Percentiles rank a stretch among this genome's conserved stretches.
Conservation (phyloP, 2,113 vertebrate species). For the Phyllopteryx taeniolatus region DNA sequence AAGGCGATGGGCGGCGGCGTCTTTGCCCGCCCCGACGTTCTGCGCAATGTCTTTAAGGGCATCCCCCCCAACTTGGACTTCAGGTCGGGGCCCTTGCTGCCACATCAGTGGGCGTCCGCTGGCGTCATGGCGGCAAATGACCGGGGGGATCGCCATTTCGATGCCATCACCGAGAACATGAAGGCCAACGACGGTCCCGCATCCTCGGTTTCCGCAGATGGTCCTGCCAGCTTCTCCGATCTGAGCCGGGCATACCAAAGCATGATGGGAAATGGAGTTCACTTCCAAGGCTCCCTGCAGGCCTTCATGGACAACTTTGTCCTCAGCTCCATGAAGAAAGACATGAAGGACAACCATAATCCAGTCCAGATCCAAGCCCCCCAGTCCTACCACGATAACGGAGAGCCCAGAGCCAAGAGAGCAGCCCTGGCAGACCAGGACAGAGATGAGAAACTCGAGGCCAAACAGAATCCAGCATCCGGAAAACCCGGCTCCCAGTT, state of each 20-base stretch:
- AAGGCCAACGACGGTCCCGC: slow-evolving; percentile 79
- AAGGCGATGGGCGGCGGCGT: slow-evolving; percentile 76
- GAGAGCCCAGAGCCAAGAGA: slow-evolving; percentile 79
- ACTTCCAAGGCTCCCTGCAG: slow-evolving; percentile 95
- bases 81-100: slow-evolving; percentile 80
- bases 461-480: slow-evolving; percentile 72
- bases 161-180: slow-evolving; percentile 79
- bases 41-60: slow-evolving; percentile 91
- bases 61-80: slow-evolving; percentile 86
- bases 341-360: slow-evolving; percentile 81
- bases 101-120: slow-evolving; percentile 87
- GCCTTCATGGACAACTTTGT: slow-evolving; percentile 98
- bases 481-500: slow-evolving; percentile 87
- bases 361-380: slow-evolving; percentile 60
- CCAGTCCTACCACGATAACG: slow-evolving; percentile 75
- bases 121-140: slow-evolving; percentile 78
- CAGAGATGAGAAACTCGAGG: slow-evolving; percentile 76
- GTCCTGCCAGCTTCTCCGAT: slow-evolving; percentile 84
- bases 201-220: slow-evolving; percentile 69
- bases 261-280: slow-evolving; percentile 89
- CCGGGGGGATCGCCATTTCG: slow-evolving; percentile 75
- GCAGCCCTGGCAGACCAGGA: slow-evolving; percentile 56
- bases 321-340: slow-evolving; percentile 90
- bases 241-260: slow-evolving; percentile 90
- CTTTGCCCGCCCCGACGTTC: slow-evolving; percentile 91